phyloP scores from a whole-genome alignment of 2,797 vertebrate genomes.

The Vireo griseus region DNA sequence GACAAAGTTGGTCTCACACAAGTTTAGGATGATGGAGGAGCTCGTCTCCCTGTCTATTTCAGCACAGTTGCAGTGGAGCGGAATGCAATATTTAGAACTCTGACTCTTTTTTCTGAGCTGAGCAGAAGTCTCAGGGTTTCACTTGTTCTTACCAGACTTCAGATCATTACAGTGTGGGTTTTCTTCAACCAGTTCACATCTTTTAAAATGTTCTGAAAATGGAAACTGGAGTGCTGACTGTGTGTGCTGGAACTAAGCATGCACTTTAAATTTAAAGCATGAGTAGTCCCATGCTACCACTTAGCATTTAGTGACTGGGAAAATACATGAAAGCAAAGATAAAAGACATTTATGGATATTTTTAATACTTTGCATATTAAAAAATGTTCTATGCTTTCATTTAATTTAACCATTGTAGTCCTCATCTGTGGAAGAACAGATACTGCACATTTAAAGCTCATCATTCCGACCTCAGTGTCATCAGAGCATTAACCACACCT shows the following conservation, averaged over 20 bases:
- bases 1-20: not conserved
- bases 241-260: not conserved
- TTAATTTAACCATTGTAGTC: not conserved
- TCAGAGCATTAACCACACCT: not conserved
- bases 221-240: not conserved
- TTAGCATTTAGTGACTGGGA: not conserved
- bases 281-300: not conserved
- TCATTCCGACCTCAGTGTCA: not conserved
- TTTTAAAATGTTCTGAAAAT: not conserved
- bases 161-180: not conserved
- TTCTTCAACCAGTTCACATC: not conserved
- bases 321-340: not conserved
- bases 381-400: not conserved
- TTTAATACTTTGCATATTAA: not conserved
- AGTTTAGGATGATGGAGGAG: not conserved
- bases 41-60: not conserved
- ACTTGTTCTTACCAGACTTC: not conserved
- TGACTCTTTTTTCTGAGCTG: not conserved
- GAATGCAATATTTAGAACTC: not conserved
- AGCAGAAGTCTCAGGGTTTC: not conserved
- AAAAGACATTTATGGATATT: not conserved
- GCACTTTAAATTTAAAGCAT: not conserved
- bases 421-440: not conserved
- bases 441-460: not conserved
- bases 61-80: not conserved